Evolutionary conservation across 2,113 vertebrate species (phyloP).

Genomic region (Ceyx margarethae): DNA sequence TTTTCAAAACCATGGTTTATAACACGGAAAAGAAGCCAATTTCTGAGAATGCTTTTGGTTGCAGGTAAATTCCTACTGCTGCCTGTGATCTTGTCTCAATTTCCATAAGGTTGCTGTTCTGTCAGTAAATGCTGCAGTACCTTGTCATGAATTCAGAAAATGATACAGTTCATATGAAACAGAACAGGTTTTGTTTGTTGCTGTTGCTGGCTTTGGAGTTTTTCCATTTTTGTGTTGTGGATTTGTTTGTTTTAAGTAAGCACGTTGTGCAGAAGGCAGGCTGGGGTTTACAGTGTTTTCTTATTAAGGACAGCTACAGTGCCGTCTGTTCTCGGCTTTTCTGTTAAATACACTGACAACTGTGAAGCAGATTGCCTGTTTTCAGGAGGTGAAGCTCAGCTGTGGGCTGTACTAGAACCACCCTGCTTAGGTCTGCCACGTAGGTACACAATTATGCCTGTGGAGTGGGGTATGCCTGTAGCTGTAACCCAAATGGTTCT

Average conservation of each 20-base stretch:
- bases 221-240: neutral
- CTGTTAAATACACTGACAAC: neutral
- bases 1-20: neutral
- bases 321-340: neutral
- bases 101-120: neutral
- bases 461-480: rapidly evolving
- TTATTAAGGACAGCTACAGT: neutral
- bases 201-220: neutral
- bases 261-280: neutral
- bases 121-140: neutral
- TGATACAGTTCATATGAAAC: neutral
- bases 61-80: neutral
- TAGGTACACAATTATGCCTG: neutral
- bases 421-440: neutral
- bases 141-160: neutral
- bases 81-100: neutral
- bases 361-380: neutral
- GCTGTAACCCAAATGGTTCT: neutral
- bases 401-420: neutral
- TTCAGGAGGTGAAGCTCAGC: neutral
- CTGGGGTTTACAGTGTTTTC: neutral
- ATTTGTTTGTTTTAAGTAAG: constrained; percentile 28
- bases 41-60: neutral
- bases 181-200: constrained; percentile 21
- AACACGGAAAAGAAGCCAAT: neutral